Evolutionary conservation across 1,140 invertebrate genomes (phyloP).

Genomic region (Trichogramma pretiosum): DNA sequence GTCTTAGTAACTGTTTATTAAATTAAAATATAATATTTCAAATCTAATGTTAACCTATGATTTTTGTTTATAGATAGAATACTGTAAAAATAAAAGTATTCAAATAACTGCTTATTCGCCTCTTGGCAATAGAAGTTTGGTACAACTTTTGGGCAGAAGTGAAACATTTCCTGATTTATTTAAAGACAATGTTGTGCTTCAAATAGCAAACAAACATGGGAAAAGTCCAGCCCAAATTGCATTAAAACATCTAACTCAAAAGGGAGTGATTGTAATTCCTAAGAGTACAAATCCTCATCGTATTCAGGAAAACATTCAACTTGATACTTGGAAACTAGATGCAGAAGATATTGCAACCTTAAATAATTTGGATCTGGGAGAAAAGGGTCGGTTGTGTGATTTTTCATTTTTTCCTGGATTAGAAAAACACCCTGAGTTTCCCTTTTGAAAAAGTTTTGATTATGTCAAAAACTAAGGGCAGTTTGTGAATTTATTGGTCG

Average conservation of each 20-base stretch:
- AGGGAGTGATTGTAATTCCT: constrained; percentile 52
- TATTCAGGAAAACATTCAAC: constrained; percentile 50
- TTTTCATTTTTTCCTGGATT: constrained; percentile 51
- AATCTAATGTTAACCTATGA: too few relatives aligned
- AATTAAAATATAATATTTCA: too few relatives aligned
- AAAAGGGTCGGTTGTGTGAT: constrained; percentile 52
- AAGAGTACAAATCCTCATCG: constrained; percentile 51
- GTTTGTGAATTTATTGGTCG: background rate
- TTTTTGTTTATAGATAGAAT: constrained; percentile 41
- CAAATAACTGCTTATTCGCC: constrained; percentile 54
- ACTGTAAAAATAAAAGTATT: constrained; percentile 49
- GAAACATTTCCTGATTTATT: constrained; percentile 56
- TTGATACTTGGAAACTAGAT: constrained; percentile 42
- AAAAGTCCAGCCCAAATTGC: constrained; percentile 56
- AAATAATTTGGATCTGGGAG: constrained; percentile 48
- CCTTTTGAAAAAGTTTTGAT: constrained; percentile 31
- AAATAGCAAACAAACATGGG: constrained; percentile 52
- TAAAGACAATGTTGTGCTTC: constrained; percentile 54
- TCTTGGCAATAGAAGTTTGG: constrained; percentile 53
- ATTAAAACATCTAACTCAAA: constrained; percentile 49
- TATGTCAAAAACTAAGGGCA: background rate
- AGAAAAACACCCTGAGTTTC: constrained; percentile 51
- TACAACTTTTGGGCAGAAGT: constrained; percentile 42
- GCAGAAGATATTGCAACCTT: constrained; percentile 34
- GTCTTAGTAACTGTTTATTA: constrained; percentile 1